These are phyloP conservation scores for Triops longicaudatus DNA, from an alignment of 1,140 invertebrate genomes.

Conservation along the genomic window DNA sequence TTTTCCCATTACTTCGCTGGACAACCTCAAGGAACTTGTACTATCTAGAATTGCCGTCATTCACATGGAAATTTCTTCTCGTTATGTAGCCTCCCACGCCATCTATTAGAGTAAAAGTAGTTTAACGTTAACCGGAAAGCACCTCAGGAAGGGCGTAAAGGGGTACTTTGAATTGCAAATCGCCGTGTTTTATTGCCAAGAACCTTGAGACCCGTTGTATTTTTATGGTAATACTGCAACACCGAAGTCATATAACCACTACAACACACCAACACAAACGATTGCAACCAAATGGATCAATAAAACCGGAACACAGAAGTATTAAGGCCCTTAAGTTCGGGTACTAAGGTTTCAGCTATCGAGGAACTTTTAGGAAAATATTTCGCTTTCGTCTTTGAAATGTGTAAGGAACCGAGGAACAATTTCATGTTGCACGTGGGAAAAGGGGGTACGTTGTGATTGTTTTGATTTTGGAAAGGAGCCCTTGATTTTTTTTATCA, in stretches of 20 bases:
- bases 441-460: background rate
- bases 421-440: background rate
- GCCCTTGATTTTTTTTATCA: background rate
- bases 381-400: background rate
- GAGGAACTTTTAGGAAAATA: background rate
- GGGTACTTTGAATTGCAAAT: slow-evolving; percentile 15
- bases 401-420: background rate
- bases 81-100: background rate
- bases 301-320: background rate
- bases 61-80: background rate
- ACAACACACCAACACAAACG: slow-evolving; percentile 1
- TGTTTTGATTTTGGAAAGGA: background rate
- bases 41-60: background rate
- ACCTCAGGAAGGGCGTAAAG: background rate
- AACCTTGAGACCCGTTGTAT: background rate
- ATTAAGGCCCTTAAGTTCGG: background rate
- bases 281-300: background rate
- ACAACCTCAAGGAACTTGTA: background rate
- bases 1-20: background rate
- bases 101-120: background rate
- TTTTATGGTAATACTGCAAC: slow-evolving; percentile 1
- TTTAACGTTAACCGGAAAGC: background rate
- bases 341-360: background rate
- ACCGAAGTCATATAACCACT: background rate
- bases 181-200: background rate